Evolutionary conservation across 2,888 invertebrate genomes (phyloP), one percentile per base, ranked within the genome.

Genomic region (Himalopsyche tibetana): DNA sequence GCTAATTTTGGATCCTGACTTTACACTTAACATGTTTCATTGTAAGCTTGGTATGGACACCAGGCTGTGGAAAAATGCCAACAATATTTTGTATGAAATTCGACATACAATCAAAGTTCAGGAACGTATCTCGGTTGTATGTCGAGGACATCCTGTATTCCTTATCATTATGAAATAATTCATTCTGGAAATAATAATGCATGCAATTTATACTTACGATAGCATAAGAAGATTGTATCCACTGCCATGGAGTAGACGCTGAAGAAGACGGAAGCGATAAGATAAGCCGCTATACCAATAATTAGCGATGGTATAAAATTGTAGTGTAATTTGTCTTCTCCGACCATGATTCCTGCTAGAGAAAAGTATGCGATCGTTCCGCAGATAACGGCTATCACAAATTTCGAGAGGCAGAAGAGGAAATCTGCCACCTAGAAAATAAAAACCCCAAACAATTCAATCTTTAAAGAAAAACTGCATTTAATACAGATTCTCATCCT

Each of bases 241-340:
- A 99, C 98, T 0, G 99, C 99, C 96, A 98, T 98, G n/a, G 96
- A 95, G 92, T 98, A 99, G 0, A 99, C 99, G 88, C 96, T 96
- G 92, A 99, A 99, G 94, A 99, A 99, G 89, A 97, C 94, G 55
- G 96, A 95, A 38, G 98, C 95, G 87, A 99, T 96, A 89, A 98
- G 94, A 92, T 96, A 99, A 0, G 98, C 95, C 82, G 96, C 97
- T 80, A 98, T 91, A 81, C 95, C 95, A 69, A 99, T 96, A 84
- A 98, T 94, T 55, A 97, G 92, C 2, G 98, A 96, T 2, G 99
- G 99, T 19, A 97, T 95, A 88, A 96, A 94, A 90, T 95, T 96
- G 91, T 97, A 97, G 91, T 97, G 95, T 12, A 96, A 92, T 36
- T 94, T 91, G 80, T 93, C 92, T 74, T 94, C 93, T 17, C 91